Conservation (phyloP, 2,888 invertebrate genomes). For the Xylophagus ater region DNA sequence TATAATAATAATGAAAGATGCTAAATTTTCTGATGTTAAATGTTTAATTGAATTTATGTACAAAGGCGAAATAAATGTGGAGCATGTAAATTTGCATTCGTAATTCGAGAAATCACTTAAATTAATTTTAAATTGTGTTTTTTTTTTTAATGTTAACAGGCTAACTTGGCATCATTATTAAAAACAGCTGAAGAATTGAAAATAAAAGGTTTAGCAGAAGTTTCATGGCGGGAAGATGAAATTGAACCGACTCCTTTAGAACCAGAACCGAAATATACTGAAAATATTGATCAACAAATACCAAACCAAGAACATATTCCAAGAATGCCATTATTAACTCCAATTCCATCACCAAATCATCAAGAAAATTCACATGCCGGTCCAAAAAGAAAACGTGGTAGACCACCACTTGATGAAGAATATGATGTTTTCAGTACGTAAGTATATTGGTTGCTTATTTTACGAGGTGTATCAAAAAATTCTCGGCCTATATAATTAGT, state of each 20-base stretch:
- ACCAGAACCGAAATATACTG: constrained; percentile 10
- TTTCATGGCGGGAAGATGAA: constrained; percentile 66
- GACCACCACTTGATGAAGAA: constrained; percentile 53
- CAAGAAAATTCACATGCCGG: constrained; percentile 22
- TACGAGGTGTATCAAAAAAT: too few species aligned
- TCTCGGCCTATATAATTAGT: too few species aligned
- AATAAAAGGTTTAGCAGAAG: constrained; percentile 84
- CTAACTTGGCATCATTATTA: constrained; percentile 72
- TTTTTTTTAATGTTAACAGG: constrained; percentile 44
- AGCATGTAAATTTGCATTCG: constrained; percentile 60
- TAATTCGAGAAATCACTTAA: neutral
- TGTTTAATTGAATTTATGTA: constrained; percentile 92
- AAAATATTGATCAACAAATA: constrained; percentile 14
- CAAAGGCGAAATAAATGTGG: constrained; percentile 89
- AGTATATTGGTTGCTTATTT: too few species aligned
- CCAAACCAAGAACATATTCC: constrained; percentile 24
- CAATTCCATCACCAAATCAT: constrained; percentile 26
- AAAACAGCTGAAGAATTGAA: constrained; percentile 87
- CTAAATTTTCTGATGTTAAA: constrained; percentile 79
- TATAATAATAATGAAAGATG: constrained; percentile 79
- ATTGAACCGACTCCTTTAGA: constrained; percentile 27
- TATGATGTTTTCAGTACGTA: constrained; percentile 39
- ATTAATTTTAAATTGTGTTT: constrained; percentile 3
- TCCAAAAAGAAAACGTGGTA: constrained; percentile 51
- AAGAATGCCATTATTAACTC: constrained; percentile 32